phyloP scores from a whole-genome alignment of 2,113 vertebrate species.

The Motacilla tschutschensis region DNA sequence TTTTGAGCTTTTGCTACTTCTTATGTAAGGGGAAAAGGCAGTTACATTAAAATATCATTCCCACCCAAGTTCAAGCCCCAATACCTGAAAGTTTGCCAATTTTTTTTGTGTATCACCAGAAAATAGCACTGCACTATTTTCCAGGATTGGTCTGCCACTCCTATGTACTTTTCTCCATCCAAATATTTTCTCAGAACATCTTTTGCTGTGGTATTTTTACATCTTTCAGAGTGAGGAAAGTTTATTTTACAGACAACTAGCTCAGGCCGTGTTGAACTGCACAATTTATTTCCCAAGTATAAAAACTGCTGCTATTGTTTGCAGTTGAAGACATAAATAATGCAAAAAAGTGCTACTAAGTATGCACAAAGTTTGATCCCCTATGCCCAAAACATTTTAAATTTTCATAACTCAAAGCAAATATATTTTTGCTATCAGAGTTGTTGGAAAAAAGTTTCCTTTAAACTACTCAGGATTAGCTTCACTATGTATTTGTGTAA shows the following conservation, averaged over 20 bases:
- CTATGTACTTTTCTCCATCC: conserved; percentile 43
- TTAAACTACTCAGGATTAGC: not conserved
- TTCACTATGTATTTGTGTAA: not conserved
- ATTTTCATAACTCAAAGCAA: conserved; percentile 50
- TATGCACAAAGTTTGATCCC: conserved; percentile 41
- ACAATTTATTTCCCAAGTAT: not conserved
- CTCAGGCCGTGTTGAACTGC: not conserved
- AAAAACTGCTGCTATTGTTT: conserved; percentile 43
- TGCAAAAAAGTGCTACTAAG: conserved; percentile 13
- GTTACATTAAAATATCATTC: not conserved
- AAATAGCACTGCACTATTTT: conserved; percentile 34
- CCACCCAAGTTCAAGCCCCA: conserved; percentile 53
- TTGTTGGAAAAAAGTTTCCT: not conserved
- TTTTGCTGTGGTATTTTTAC: conserved; percentile 12
- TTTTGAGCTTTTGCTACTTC: not conserved
- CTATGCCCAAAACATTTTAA: conserved; percentile 41
- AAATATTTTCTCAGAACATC: conserved; percentile 58
- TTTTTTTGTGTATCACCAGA: not conserved
- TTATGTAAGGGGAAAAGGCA: conserved; percentile 26
- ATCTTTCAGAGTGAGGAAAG: not conserved
- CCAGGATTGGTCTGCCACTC: conserved; percentile 54
- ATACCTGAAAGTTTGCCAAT: conserved; percentile 43
- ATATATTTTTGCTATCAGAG: conserved; percentile 21
- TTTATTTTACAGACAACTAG: conserved; percentile 19
- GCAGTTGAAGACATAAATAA: conserved; percentile 49